Percentiles rank a stretch among this genome's conserved stretches.
Conservation (phyloP, 2,113 vertebrate genomes). For the Ancistrus triradiatus region DNA sequence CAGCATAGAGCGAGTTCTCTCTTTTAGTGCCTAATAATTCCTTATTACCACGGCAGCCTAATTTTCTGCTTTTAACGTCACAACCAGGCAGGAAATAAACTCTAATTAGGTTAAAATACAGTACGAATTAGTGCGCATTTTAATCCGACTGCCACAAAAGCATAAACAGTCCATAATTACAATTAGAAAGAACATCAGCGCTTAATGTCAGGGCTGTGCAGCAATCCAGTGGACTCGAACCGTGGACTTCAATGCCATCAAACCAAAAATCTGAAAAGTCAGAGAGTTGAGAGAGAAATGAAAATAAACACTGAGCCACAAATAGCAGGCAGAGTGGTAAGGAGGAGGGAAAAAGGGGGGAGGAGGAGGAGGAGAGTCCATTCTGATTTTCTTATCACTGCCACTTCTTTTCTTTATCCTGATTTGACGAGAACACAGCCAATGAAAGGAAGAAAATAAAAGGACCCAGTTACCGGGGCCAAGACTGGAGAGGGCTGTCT, state of each 20-base stretch:
- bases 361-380: slow-evolving; percentile 34
- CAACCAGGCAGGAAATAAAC: no score
- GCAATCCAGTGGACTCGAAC: neutral
- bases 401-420: slow-evolving; percentile 53
- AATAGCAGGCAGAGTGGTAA: slow-evolving; percentile 48
- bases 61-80: no score
- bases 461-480: slow-evolving; percentile 64
- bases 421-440: slow-evolving; percentile 54
- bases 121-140: neutral
- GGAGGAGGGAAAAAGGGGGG: slow-evolving; percentile 18
- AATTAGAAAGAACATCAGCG: no score
- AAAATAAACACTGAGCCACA: slow-evolving; percentile 55
- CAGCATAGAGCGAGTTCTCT: no score
- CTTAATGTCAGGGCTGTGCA: no score
- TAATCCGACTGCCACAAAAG: slow-evolving; percentile 4
- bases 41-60: no score
- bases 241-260: neutral
- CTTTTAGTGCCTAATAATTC: no score
- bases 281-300: slow-evolving; percentile 30
- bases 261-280: neutral
- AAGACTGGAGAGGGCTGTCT: slow-evolving; percentile 55
- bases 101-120: neutral
- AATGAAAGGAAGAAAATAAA: slow-evolving; percentile 53
- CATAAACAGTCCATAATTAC: neutral
- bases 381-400: slow-evolving; percentile 51